Conservation (phyloP, 2,113 vertebrate genomes). For the Stictonetta naevosa region DNA sequence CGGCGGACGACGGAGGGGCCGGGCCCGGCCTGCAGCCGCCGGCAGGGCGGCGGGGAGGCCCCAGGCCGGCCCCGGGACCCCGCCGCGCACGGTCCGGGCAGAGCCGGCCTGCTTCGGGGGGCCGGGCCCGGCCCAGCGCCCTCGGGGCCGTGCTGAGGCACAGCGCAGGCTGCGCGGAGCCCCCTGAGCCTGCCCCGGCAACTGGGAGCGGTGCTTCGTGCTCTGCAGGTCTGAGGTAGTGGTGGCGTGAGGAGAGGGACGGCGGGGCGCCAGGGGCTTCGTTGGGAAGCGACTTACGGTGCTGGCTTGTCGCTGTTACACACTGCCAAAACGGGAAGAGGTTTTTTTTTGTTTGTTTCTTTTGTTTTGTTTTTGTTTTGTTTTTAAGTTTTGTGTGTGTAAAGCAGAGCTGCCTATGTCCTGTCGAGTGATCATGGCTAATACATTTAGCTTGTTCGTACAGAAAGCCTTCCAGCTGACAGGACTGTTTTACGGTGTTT, state of each 20-base stretch:
- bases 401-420: not conserved
- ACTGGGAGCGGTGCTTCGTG: too few species aligned
- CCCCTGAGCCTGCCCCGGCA: too few species aligned
- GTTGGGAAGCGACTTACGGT: not conserved
- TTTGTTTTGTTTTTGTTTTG: not conserved
- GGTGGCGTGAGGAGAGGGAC: not conserved
- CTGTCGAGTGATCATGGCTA: not conserved
- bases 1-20: too few species aligned
- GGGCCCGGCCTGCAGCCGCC: not conserved
- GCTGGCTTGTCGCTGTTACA: accelerated
- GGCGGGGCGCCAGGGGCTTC: not conserved
- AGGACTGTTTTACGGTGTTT: not conserved
- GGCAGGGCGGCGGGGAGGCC: not conserved
- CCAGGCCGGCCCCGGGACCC: not conserved
- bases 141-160: too few species aligned
- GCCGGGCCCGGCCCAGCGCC: too few species aligned
- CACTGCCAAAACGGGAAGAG: not conserved
- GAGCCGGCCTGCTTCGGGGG: too few species aligned
- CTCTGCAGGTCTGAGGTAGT: too few species aligned
- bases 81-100: too few species aligned
- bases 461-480: not conserved
- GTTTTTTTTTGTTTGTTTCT: too few species aligned
- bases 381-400: too few species aligned
- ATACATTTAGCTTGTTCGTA: not conserved
- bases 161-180: too few species aligned